A percentile compares a stretch with the other conserved stretches of the same genome.
Conservation (phyloP, 2,113 vertebrate genomes). For the Silurus asotus region DNA sequence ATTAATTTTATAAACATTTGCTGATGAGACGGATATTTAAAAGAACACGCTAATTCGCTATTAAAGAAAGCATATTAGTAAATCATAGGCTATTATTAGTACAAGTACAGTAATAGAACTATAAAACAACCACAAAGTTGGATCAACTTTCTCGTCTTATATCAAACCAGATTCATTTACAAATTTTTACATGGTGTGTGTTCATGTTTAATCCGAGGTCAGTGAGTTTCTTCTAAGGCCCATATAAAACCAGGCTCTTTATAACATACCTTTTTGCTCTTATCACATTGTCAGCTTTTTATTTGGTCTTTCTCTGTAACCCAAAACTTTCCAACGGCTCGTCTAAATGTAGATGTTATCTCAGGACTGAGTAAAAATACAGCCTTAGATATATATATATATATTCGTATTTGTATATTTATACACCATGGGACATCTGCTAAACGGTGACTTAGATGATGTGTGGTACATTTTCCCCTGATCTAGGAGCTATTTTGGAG, state of each 20-base stretch:
- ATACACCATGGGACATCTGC: slow-evolving; percentile 34
- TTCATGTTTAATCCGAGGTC: background rate
- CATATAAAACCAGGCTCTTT: slow-evolving; percentile 27
- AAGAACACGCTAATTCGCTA: background rate
- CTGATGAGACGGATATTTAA: slow-evolving; percentile 20
- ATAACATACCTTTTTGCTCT: slow-evolving; percentile 29
- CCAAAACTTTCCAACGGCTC: slow-evolving; percentile 43
- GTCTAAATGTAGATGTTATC: slow-evolving; percentile 45
- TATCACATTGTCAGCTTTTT: slow-evolving; percentile 52
- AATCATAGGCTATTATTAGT: background rate
- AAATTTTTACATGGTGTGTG: background rate
- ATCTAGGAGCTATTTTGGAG: slow-evolving; percentile 57
- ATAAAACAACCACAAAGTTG: background rate
- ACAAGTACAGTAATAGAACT: background rate
- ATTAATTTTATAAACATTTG: background rate
- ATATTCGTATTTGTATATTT: slow-evolving; percentile 38
- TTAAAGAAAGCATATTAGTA: background rate
- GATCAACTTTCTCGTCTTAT: background rate
- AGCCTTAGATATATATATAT: slow-evolving; percentile 45
- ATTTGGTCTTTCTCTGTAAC: slow-evolving; percentile 43
- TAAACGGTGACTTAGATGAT: slow-evolving; percentile 42
- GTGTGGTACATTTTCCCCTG: slow-evolving; percentile 49
- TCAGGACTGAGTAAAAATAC: slow-evolving; percentile 50
- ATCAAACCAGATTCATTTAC: background rate
- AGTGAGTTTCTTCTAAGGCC: slow-evolving; percentile 12